Evolutionary conservation across 53 echinoderm and acorn worm species (phyloP).

Genomic region (Mesocentrotus franciscanus): DNA sequence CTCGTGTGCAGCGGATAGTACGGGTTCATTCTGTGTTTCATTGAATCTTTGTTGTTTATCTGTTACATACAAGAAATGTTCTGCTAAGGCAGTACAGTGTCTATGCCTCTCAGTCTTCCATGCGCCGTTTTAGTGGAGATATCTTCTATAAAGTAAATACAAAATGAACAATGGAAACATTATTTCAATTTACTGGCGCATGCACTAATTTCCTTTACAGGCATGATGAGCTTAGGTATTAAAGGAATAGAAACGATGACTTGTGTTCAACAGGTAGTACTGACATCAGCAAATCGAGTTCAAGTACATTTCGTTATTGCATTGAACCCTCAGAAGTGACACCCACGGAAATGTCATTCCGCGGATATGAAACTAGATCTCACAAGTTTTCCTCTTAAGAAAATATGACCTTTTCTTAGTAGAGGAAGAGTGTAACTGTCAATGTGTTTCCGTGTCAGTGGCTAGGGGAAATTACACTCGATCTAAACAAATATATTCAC

Average conservation of each 20-base stretch:
- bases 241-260: background rate
- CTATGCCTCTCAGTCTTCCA: no score
- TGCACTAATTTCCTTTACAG: background rate
- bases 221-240: background rate
- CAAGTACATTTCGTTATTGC: background rate
- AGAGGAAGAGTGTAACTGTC: background rate
- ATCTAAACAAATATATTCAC: background rate
- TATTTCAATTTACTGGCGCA: no score
- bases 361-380: background rate
- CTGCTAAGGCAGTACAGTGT: no score
- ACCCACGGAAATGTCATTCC: conserved; percentile 5
- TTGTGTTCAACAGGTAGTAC: no score
- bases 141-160: no score
- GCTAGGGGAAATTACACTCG: background rate
- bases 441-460: background rate
- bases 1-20: no score
- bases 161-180: no score
- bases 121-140: no score
- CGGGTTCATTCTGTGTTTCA: no score
- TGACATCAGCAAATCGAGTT: no score
- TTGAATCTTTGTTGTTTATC: no score
- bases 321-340: background rate
- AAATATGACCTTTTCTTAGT: background rate
- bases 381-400: background rate
- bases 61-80: no score